These are phyloP conservation scores for Hyphantria cunea DNA, from an alignment of 1,140 invertebrate species.

Conservation along the genomic window DNA sequence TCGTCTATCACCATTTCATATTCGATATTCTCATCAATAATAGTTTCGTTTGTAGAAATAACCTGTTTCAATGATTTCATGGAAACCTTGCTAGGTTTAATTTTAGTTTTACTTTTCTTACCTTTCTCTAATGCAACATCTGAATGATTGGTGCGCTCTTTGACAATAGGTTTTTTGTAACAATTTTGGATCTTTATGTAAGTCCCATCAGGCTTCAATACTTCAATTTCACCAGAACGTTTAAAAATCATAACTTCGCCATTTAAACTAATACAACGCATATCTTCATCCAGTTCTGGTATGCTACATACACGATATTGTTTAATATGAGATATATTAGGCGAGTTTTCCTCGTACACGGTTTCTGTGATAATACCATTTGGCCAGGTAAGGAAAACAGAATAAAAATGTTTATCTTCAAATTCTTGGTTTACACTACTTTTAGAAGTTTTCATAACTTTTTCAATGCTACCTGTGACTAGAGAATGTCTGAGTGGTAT, in stretches of 20 bases:
- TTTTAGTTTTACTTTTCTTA: slow-evolving; percentile 55
- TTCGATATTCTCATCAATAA: slow-evolving; percentile 34
- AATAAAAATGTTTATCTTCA: slow-evolving; percentile 55
- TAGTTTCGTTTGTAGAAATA: slow-evolving; percentile 41
- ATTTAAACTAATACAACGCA: slow-evolving; percentile 68
- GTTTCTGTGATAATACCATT: slow-evolving; percentile 80
- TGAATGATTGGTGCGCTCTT: too few species aligned
- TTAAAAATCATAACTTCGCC: slow-evolving; percentile 74
- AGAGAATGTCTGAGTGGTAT: too few species aligned
- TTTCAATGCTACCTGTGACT: too few species aligned
- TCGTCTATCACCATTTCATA: slow-evolving; percentile 63
- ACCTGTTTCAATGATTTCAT: slow-evolving; percentile 53
- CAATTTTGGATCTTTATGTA: slow-evolving; percentile 61
- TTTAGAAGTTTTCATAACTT: slow-evolving; percentile 2
- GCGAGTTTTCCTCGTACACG: slow-evolving; percentile 59
- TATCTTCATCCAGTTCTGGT: slow-evolving; percentile 51
- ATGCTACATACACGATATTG: slow-evolving; percentile 65
- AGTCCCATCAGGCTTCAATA: slow-evolving; percentile 58
- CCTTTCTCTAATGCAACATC: slow-evolving; percentile 60
- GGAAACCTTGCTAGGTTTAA: slow-evolving; percentile 49
- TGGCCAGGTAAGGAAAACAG: slow-evolving; percentile 76
- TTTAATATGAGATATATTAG: slow-evolving; percentile 75
- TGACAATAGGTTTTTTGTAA: slow-evolving; percentile 48
- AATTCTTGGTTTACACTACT: slow-evolving; percentile 1
- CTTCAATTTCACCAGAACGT: slow-evolving; percentile 54